phyloP scores from a whole-genome alignment of 2,113 vertebrate species.

The Boulengeromyrus knoepffleri region DNA sequence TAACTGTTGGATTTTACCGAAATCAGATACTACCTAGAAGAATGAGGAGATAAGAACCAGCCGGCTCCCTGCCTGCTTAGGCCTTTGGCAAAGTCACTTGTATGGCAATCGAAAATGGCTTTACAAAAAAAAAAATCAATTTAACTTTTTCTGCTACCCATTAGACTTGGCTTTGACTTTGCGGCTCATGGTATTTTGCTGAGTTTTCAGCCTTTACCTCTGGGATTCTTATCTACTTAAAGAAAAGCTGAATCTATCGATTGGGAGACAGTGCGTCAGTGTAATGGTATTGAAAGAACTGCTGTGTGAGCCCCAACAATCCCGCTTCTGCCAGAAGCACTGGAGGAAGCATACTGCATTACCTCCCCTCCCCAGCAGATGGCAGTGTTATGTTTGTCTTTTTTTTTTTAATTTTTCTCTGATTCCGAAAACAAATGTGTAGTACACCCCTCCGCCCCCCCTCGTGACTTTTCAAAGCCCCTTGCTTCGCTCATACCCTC shows the following conservation, averaged over 20 bases:
- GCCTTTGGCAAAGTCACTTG: neutral
- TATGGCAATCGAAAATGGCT: neutral
- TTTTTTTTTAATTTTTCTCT: neutral
- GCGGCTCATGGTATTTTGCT: neutral
- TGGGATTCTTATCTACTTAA: neutral
- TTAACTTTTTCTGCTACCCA: neutral
- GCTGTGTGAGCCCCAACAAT: neutral
- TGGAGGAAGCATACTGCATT: neutral
- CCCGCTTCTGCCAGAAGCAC: neutral
- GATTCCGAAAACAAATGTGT: neutral
- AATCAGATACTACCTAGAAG: neutral
- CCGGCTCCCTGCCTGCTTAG: neutral
- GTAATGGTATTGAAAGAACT: neutral
- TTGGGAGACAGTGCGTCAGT: neutral
- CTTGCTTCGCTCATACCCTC: neutral
- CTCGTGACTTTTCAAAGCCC: neutral
- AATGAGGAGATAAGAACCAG: neutral
- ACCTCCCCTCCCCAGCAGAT: conserved; percentile 36
- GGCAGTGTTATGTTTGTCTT: conserved; percentile 23
- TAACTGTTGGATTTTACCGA: neutral
- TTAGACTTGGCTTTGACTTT: neutral
- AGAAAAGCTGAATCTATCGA: neutral
- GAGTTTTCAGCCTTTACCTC: neutral
- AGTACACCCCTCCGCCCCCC: neutral
- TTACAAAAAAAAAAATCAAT: neutral